Base-by-base conservation (phyloP, 2,888 invertebrate species). In the Mechanitis mazaeus region DNA sequence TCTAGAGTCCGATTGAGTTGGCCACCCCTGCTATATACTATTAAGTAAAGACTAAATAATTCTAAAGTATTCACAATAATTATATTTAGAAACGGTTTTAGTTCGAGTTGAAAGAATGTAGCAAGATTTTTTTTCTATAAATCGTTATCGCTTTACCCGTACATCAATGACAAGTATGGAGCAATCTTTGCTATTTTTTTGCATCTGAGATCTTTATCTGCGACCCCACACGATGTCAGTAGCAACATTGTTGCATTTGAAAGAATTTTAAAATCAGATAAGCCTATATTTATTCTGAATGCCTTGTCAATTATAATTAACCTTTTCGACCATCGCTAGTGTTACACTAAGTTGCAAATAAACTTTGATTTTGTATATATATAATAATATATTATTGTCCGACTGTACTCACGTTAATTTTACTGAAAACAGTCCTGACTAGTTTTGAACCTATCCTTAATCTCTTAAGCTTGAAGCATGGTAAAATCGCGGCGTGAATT, bases 211-310 rank as follows among this genome's bases (percentile, higher is more conserved):
- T 68, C 59, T 42, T 57, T 64, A 64, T 65, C 67, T 60, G 31
- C 33, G 64, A 62, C 67, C 67, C 62, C 67, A 65, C 67, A 65
- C 64, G 61, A 54, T 38, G 20, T 28, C 50, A 59, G 58, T 60
- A 47, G 57, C 46, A 45, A 61, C 56, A 47, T 20, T 47, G 31
- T 50, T 50, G 31, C 20, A 31, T 50, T 50, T 42, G 9, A 5
- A 31, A 11, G 2, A 31, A 50, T 31, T 50, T 50, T 31, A 31
- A 7, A 11, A 50, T 50, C 50, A 50, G 2, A n/a, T 50, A 31
- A 31, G 9, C 31, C 31, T 50, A 31, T 31, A 50, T 20, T 50
- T 50, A 50, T 50, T 42, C 9, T 31, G 50, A 31, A 20, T 20
- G 20, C 3, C 3, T 9, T 28, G 6, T 31, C 31, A n/a, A 20